phyloP scores from a whole-genome alignment of 1,140 invertebrate genomes.

The Macrobrachium nipponense region DNA sequence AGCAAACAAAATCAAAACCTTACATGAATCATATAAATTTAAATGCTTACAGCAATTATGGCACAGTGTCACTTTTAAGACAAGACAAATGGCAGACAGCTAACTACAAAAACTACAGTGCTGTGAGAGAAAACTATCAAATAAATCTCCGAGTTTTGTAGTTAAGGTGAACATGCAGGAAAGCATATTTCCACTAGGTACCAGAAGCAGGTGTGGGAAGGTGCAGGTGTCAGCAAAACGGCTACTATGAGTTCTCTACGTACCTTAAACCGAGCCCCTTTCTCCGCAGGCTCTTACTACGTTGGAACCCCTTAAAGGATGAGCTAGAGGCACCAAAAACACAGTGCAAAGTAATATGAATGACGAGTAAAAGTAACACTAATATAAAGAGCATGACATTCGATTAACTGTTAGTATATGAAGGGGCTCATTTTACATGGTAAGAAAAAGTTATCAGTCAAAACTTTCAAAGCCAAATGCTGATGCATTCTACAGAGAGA shows the following conservation, averaged over 20 bases:
- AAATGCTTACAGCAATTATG: too few relatives aligned
- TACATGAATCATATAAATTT: too few relatives aligned
- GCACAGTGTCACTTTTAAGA: too few relatives aligned
- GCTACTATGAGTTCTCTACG: not conserved
- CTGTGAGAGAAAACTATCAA: too few relatives aligned
- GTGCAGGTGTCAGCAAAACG: not conserved
- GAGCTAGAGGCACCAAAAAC: conserved; percentile 33
- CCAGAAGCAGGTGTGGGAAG: not conserved
- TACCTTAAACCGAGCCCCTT: conserved; percentile 45
- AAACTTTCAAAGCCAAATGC: too few relatives aligned
- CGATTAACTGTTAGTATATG: not conserved
- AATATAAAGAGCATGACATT: not conserved
- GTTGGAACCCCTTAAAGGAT: conserved; percentile 43
- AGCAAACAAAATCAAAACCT: too few relatives aligned
- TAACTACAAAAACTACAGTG: too few relatives aligned
- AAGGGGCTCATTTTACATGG: not conserved
- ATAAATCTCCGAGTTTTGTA: too few relatives aligned
- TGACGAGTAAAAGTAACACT: conserved; percentile 6
- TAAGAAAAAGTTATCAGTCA: too few relatives aligned
- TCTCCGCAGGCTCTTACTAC: conserved; percentile 43
- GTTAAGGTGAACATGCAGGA: not conserved
- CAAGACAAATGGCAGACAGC: too few relatives aligned
- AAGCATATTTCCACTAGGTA: not conserved
- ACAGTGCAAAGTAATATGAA: conserved; percentile 30
- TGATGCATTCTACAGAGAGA: too few relatives aligned